phyloP scores from a whole-genome alignment of 2,888 invertebrate species.

The Rhogogaster chlorosoma region DNA sequence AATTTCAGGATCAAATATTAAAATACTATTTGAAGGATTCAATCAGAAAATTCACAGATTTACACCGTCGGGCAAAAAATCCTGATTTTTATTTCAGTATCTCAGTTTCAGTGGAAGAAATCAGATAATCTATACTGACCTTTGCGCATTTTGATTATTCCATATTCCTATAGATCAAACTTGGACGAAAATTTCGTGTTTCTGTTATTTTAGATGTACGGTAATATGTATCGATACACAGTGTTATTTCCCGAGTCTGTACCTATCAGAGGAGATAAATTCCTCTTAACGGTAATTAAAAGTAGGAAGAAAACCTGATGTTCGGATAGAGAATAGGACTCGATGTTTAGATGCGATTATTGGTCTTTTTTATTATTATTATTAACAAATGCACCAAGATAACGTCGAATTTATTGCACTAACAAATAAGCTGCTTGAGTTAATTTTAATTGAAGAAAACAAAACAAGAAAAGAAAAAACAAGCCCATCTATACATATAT shows the following conservation, averaged over 20 bases:
- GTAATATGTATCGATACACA: not conserved
- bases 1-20: not conserved
- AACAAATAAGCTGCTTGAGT: not conserved
- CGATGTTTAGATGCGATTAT: not conserved
- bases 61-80: not conserved
- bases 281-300: not conserved
- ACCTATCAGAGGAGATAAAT: not conserved
- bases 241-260: not conserved
- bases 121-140: not conserved
- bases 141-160: not conserved
- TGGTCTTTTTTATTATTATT: not conserved
- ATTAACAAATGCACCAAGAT: constrained; percentile 17
- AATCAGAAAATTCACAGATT: not conserved
- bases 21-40: not conserved
- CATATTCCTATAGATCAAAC: not conserved
- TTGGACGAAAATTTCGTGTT: not conserved
- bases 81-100: not conserved
- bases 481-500: not conserved
- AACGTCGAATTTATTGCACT: not conserved
- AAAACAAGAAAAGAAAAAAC: not conserved
- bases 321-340: not conserved
- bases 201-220: not conserved
- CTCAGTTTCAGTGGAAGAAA: not conserved
- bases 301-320: not conserved
- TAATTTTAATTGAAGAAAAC: not conserved